Conservation (phyloP, 2,797 vertebrate genomes). For the Micropoecilia bifurca region DNA sequence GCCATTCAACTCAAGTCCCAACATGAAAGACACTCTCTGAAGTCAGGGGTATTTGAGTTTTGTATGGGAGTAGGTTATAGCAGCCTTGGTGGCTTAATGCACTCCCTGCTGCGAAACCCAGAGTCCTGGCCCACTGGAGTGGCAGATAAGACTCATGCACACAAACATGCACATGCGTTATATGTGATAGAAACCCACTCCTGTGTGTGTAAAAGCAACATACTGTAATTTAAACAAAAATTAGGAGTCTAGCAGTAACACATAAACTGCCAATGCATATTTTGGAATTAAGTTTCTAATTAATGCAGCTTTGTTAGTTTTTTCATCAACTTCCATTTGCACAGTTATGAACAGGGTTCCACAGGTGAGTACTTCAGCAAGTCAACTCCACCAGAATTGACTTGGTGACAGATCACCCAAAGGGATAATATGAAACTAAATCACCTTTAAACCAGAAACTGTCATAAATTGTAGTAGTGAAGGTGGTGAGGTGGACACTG, state of each 20-base stretch:
- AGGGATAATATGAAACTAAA: background rate
- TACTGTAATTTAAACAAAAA: constrained; percentile 3
- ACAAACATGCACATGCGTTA: constrained; percentile 27
- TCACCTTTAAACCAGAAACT: background rate
- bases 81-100: constrained; percentile 68
- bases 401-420: background rate
- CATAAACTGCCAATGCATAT: background rate
- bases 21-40: constrained; percentile 82
- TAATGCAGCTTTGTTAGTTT: background rate
- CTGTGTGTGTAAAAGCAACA: constrained; percentile 10
- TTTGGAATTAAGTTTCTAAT: background rate
- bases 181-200: constrained; percentile 19
- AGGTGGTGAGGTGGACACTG: background rate
- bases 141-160: constrained; percentile 74
- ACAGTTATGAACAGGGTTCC: background rate
- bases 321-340: background rate
- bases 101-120: constrained; percentile 79
- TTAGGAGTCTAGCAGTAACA: background rate
- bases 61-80: constrained; percentile 42
- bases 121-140: constrained; percentile 75
- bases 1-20: constrained; percentile 72
- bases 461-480: too few relatives aligned
- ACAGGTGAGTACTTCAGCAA: background rate
- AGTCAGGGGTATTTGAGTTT: constrained; percentile 56
- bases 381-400: too few relatives aligned